Conservation (phyloP, 1,140 invertebrate genomes). For the Delia radicum region DNA sequence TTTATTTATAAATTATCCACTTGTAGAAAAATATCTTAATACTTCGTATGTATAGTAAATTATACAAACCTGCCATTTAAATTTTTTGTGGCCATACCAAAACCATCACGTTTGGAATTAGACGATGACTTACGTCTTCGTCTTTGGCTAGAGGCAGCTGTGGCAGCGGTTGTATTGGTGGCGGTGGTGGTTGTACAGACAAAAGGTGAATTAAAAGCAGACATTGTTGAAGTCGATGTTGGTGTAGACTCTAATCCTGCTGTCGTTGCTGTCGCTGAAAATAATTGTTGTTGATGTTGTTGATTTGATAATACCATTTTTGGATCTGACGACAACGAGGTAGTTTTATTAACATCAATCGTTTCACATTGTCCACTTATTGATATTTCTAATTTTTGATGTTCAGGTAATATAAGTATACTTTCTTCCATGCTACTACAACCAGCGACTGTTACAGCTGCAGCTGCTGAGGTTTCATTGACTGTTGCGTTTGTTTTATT, state of each 20-base stretch:
- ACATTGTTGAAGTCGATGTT: neutral
- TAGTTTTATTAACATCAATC: conserved; percentile 24
- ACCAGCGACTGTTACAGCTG: neutral
- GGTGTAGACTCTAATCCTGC: neutral
- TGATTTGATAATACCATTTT: neutral
- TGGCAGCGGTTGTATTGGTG: neutral
- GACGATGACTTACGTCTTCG: conserved; percentile 30
- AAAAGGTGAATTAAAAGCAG: neutral
- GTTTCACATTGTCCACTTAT: conserved; percentile 30
- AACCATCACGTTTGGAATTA: conserved; percentile 28
- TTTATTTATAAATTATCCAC: no score
- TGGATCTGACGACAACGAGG: neutral
- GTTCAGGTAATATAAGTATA: conserved; percentile 35
- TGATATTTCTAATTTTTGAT: conserved; percentile 35
- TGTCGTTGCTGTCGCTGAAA: neutral
- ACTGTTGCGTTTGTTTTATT: neutral
- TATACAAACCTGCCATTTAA: conserved; percentile 28
- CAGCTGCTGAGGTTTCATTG: neutral
- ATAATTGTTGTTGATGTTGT: no score
- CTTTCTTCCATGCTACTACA: conserved; percentile 32
- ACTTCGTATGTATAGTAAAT: neutral
- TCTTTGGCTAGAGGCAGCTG: conserved; percentile 17
- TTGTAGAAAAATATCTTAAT: no score
- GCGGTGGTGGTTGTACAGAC: neutral
- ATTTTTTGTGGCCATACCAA: conserved; percentile 7